Conservation (phyloP, 2,888 invertebrate genomes). For the Polydrusus cervinus region DNA sequence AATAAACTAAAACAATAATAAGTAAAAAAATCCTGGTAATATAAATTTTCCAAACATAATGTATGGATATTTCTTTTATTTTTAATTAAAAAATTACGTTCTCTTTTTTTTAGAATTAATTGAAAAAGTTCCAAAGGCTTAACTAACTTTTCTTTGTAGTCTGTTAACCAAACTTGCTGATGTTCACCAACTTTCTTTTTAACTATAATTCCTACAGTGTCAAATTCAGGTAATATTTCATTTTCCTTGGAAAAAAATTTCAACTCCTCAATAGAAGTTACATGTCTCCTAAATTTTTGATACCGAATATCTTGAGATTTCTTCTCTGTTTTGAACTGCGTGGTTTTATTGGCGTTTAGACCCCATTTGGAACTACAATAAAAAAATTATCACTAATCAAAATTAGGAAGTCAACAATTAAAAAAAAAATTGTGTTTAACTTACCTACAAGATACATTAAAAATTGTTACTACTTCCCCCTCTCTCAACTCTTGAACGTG, state of each 20-base stretch:
- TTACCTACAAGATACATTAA: slow-evolving; percentile 74
- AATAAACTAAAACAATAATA: slow-evolving; percentile 67
- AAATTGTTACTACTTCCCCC: slow-evolving; percentile 76
- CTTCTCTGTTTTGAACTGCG: slow-evolving; percentile 59
- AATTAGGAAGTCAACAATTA: no score
- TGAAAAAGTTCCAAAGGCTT: slow-evolving; percentile 61
- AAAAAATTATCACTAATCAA: background rate
- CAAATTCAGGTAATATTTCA: slow-evolving; percentile 81
- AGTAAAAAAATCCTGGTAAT: no score
- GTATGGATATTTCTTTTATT: no score
- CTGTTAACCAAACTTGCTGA: slow-evolving; percentile 77
- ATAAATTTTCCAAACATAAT: no score
- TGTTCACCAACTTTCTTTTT: slow-evolving; percentile 73
- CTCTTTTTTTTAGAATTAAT: no score
- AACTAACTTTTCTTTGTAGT: slow-evolving; percentile 74
- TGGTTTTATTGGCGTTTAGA: slow-evolving; percentile 60
- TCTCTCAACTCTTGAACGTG: slow-evolving; percentile 77
- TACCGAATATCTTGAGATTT: slow-evolving; percentile 49
- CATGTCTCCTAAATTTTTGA: slow-evolving; percentile 61
- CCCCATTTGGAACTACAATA: slow-evolving; percentile 62
- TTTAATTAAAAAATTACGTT: no score
- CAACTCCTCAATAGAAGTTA: slow-evolving; percentile 72
- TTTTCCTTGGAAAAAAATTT: slow-evolving; percentile 61
- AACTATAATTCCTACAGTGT: slow-evolving; percentile 81
- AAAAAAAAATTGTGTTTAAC: background rate